These are phyloP conservation scores for Centroberyx gerrardi DNA, from an alignment of 2,797 vertebrate genomes.

Conservation along the genomic window DNA sequence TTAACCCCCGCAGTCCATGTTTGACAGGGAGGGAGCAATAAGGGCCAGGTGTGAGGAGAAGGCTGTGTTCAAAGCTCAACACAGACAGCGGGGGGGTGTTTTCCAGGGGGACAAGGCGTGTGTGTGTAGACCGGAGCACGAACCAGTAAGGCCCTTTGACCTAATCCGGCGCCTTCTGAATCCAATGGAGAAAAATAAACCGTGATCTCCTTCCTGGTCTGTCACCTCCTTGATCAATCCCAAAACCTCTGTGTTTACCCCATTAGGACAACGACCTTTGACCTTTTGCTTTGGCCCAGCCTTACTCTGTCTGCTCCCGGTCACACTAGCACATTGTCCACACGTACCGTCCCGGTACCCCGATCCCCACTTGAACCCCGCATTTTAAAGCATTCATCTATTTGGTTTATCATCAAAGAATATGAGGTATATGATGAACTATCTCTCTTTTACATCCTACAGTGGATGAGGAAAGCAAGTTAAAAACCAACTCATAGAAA, in stretches of 20 bases:
- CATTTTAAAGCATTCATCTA: constrained; percentile 91
- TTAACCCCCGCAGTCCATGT: constrained; percentile 58
- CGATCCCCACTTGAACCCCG: constrained; percentile 72
- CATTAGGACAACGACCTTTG: constrained; percentile 31
- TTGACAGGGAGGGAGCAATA: constrained; percentile 59
- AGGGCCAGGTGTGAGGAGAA: constrained; percentile 70
- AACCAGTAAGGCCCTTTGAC: constrained; percentile 58
- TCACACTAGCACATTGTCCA: constrained; percentile 43
- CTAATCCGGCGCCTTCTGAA: constrained; percentile 54
- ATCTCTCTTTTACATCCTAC: constrained; percentile 90
- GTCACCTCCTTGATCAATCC: constrained; percentile 46
- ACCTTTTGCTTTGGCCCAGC: constrained; percentile 33
- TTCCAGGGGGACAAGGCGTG: constrained; percentile 56
- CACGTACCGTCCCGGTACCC: constrained; percentile 32
- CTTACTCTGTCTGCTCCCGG: constrained; percentile 38
- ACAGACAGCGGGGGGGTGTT: constrained; percentile 64
- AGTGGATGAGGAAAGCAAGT: constrained; percentile 74
- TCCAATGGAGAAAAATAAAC: constrained; percentile 38
- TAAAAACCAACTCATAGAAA: constrained; percentile 67
- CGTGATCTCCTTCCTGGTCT: constrained; percentile 34
- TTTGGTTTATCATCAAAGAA: constrained; percentile 95
- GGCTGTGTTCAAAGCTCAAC: constrained; percentile 81
- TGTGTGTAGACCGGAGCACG: constrained; percentile 52
- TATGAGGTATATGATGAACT: constrained; percentile 97
- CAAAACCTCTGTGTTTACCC: constrained; percentile 26